Evolutionary conservation across 2,888 invertebrate genomes (phyloP).

Genomic region (Pristionchus maxplancki): DNA sequence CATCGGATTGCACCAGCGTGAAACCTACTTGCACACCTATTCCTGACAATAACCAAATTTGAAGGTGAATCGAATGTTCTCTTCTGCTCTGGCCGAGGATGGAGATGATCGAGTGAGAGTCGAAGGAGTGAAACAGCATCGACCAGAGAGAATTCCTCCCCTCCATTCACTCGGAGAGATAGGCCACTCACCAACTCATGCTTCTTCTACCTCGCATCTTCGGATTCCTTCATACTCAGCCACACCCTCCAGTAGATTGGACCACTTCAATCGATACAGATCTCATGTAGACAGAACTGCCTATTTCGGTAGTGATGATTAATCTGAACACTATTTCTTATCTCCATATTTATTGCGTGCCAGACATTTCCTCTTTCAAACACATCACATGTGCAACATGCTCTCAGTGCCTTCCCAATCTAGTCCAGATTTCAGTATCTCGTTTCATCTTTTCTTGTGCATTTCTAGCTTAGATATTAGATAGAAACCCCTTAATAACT

Average conservation of each 20-base stretch:
- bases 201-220: neutral
- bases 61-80: constrained; percentile 48
- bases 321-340: neutral
- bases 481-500: constrained; percentile 19
- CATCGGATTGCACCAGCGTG: too few species aligned
- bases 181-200: neutral
- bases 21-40: too few species aligned
- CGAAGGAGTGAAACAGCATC: constrained; percentile 4
- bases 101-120: neutral
- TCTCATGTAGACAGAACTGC: constrained; percentile 16
- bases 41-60: too few species aligned
- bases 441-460: neutral
- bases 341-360: neutral
- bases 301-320: neutral
- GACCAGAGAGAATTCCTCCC: neutral
- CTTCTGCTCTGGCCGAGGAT: constrained; percentile 31
- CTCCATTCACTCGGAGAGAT: constrained; percentile 20
- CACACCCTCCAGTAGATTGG: neutral
- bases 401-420: constrained; percentile 32
- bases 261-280: constrained; percentile 32
- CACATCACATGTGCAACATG: constrained; percentile 19
- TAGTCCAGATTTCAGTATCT: constrained; percentile 26
- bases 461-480: neutral
- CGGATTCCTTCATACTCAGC: neutral
- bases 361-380: constrained; percentile 8